Conservation (phyloP, 2,113 vertebrate species). For the Scatophagus argus region DNA sequence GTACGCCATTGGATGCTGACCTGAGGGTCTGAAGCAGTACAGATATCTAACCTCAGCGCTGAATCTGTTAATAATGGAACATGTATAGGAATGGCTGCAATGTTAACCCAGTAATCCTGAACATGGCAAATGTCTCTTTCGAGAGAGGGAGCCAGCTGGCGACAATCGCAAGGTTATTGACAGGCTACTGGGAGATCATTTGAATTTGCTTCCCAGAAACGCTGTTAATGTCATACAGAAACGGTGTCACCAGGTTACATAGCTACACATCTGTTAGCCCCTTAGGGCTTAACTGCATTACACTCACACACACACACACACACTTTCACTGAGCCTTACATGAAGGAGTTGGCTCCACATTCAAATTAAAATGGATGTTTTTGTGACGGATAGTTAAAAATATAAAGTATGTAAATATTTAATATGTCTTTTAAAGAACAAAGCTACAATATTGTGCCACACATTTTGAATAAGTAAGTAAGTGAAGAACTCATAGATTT, state of each 20-base stretch:
- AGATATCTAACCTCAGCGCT: neutral
- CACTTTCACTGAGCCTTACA: neutral
- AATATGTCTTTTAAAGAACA: neutral
- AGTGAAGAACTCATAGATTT: neutral
- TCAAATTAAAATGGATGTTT: neutral
- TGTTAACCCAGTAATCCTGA: neutral
- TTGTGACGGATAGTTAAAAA: neutral
- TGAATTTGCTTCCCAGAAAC: conserved; percentile 17
- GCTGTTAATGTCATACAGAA: neutral
- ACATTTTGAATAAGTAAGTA: neutral
- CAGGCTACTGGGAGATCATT: neutral
- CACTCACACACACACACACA: neutral
- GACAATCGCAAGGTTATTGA: neutral
- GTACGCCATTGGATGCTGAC: neutral
- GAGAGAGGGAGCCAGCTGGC: neutral
- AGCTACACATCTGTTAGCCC: neutral
- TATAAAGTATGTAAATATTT: neutral
- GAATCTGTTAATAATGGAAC: neutral
- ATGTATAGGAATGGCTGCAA: neutral
- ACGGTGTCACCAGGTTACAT: neutral
- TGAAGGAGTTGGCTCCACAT: neutral
- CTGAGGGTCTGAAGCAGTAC: neutral
- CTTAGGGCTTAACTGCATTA: neutral
- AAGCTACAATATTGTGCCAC: neutral
- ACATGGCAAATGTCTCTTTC: neutral